Conservation (phyloP, 2,888 invertebrate genomes). For the Ophioninae sp. region DNA sequence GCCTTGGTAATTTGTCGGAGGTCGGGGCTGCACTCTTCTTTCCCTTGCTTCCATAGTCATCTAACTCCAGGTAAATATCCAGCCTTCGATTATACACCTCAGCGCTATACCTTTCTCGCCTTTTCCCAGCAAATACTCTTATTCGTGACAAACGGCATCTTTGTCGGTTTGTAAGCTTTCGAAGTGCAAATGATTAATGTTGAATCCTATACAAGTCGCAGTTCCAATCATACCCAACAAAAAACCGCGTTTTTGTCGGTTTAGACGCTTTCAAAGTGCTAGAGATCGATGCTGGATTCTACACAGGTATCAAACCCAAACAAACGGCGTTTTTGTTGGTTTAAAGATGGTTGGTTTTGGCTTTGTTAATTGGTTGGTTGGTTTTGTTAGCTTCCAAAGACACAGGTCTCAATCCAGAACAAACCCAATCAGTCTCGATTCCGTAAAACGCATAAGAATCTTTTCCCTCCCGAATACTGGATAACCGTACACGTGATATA, state of each 20-base stretch:
- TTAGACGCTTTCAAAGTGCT: too few species aligned
- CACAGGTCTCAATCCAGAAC: too few species aligned
- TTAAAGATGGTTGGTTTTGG: too few species aligned
- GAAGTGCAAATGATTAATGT: slow-evolving; percentile 7
- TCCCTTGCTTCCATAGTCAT: slow-evolving; percentile 42
- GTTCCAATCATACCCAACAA: not conserved
- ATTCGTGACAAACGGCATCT: slow-evolving; percentile 60
- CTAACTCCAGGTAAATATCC: slow-evolving; percentile 41
- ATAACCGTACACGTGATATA: not conserved
- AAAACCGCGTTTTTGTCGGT: too few species aligned
- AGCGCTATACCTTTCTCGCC: slow-evolving; percentile 47
- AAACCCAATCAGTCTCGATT: not conserved
- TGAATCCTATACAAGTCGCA: slow-evolving; percentile 23
- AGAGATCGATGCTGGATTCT: too few species aligned
- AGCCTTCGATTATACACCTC: slow-evolving; percentile 44
- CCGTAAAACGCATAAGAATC: not conserved
- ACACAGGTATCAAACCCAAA: too few species aligned
- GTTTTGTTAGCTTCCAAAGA: too few species aligned
- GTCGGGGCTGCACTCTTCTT: slow-evolving; percentile 63
- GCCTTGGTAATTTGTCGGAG: slow-evolving; percentile 66
- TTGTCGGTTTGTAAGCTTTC: slow-evolving; percentile 46
- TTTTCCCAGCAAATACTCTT: slow-evolving; percentile 50
- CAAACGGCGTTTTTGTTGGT: too few species aligned
- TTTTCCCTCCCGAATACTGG: not conserved
- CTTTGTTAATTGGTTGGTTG: too few species aligned